Percentiles rank a stretch among this genome's conserved stretches.
phyloP scores from a whole-genome alignment of 2,113 vertebrate genomes.

The Muntiacus muntjak region DNA sequence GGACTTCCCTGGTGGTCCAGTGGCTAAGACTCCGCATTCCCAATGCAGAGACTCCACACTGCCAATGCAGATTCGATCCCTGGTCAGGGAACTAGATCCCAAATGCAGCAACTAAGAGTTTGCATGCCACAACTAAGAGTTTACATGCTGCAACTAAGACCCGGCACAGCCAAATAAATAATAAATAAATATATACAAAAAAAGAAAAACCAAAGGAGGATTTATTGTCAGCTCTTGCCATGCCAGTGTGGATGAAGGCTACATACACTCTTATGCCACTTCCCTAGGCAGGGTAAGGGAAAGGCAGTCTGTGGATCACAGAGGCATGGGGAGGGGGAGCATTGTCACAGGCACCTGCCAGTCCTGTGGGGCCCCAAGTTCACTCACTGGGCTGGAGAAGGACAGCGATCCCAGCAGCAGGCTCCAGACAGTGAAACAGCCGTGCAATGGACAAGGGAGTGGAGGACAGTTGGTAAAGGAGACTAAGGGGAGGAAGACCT shows the following conservation, averaged over 20 bases:
- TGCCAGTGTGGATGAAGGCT: rapidly evolving
- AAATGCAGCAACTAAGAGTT: background rate
- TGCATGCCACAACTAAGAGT: background rate
- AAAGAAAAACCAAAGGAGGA: background rate
- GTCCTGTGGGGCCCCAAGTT: rapidly evolving
- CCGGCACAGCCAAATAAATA: background rate
- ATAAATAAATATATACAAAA: background rate
- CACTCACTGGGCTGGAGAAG: background rate
- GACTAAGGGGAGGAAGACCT: background rate
- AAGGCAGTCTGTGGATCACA: rapidly evolving
- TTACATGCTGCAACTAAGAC: background rate
- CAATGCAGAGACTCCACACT: background rate
- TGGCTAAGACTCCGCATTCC: background rate
- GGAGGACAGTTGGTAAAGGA: background rate
- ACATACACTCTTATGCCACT: rapidly evolving
- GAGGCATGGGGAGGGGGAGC: rapidly evolving
- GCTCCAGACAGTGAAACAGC: background rate
- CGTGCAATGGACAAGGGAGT: background rate
- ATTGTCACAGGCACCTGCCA: background rate
- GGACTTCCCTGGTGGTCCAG: background rate
- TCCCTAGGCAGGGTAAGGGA: background rate
- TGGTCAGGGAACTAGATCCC: background rate
- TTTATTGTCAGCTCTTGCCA: background rate
- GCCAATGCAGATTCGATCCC: background rate
- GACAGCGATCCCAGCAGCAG: background rate